Evolutionary conservation across 2,113 vertebrate species (phyloP), one percentile per base, ranked within the genome.

Genomic region (Canis aureus): DNA sequence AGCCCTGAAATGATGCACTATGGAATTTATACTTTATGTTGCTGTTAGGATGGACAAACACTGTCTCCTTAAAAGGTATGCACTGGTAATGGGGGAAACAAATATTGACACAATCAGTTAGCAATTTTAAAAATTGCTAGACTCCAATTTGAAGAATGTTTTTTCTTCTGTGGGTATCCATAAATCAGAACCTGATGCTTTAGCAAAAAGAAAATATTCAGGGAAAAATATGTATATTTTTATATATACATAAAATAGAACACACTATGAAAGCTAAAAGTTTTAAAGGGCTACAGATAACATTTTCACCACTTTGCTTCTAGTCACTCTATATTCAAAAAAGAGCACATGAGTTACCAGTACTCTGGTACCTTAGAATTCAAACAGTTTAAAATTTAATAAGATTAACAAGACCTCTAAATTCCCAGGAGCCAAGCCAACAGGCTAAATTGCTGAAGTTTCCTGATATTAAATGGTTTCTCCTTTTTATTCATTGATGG

Each of bases 361-460:
- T 74, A 85, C 57, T n/a, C 85, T 57, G 4, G 89, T 73, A 60
- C 66, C 25, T 84, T 71, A 38, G 20, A 67, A 64, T 91, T 87
- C n/a, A 86, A 74, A 62, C 73, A 4, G 27, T 57, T 55, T 91
- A 53, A 85, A 13, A 86, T 62, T 90, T 81, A 95, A 38, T 74
- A 78, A 82, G 71, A 96, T 79, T 62, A 78, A 16, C 55, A 78
- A 38, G 8, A 73, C 53, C 97, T 85, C 23, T 95, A 12, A 94
- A 59, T 93, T 95, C 32, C 25, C 20, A 89, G 35, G 2, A 69
- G 1, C 5, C 13, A 74, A 49, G 25, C 5, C 57, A 83, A 29
- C 32, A 91, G 11, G 5, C 23, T 80, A 79, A 82, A 53, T 59
- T 92, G 11, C 29, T 86, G n/a, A n/a, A 38, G 11, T 32, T 85